Conservation (phyloP, 2,797 vertebrate species). For the Mus minutoides region DNA sequence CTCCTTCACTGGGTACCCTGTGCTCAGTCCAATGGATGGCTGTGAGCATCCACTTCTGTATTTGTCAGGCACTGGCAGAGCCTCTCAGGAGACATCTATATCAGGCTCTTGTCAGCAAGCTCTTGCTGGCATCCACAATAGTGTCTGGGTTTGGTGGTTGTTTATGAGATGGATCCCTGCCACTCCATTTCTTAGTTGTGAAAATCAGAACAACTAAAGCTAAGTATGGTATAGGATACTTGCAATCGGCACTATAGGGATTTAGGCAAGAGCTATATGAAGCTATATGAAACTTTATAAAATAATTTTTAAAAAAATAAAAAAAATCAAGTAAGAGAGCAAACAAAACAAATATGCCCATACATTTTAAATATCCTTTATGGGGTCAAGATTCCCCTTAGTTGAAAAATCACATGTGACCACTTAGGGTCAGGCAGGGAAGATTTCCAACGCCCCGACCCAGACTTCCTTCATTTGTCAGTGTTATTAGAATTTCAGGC, state of each 20-base stretch:
- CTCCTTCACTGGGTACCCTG: no score
- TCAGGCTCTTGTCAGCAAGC: no score
- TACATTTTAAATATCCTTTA: not conserved
- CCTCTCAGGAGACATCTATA: no score
- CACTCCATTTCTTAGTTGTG: not conserved
- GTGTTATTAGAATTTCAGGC: not conserved
- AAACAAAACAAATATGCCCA: not conserved
- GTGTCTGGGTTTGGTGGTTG: no score
- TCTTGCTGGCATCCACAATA: no score
- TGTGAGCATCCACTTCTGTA: no score
- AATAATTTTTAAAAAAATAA: no score
- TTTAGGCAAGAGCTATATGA: not conserved
- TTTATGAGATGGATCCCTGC: no score
- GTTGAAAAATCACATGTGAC: not conserved
- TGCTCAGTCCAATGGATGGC: no score
- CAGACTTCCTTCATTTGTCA: not conserved
- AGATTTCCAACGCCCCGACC: accelerated
- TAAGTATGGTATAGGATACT: not conserved
- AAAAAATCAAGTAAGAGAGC: not conserved
- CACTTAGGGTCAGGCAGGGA: not conserved
- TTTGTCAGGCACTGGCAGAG: no score
- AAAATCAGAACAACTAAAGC: not conserved
- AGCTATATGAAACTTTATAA: no score
- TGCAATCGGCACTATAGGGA: not conserved
- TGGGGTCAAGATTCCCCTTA: not conserved